These are phyloP conservation scores for Volucella zonaria DNA, from an alignment of 2,888 invertebrate genomes.

Conservation along the genomic window DNA sequence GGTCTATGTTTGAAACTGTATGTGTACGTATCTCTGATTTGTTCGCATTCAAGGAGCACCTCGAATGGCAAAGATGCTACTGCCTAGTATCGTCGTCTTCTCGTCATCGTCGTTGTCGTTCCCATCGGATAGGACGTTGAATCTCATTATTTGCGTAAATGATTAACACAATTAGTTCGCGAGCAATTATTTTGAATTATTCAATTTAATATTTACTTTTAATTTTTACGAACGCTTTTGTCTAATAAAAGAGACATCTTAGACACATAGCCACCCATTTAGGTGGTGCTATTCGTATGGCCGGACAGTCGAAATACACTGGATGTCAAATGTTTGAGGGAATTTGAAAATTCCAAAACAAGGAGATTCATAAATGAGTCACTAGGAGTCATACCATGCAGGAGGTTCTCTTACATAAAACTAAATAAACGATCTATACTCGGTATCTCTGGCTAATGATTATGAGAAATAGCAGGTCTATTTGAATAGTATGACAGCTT, in stretches of 20 bases:
- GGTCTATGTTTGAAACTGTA: neutral
- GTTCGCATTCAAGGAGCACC: slow-evolving; percentile 50
- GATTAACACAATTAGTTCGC: slow-evolving; percentile 75
- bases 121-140: slow-evolving; percentile 35
- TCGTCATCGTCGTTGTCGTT: too few relatives aligned
- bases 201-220: slow-evolving; percentile 82
- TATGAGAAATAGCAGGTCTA: too few relatives aligned
- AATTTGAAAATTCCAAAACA: too few relatives aligned
- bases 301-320: too few relatives aligned
- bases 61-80: slow-evolving; percentile 3
- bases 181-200: slow-evolving; percentile 82
- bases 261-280: neutral
- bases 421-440: too few relatives aligned
- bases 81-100: neutral
- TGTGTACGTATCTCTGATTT: slow-evolving; percentile 3
- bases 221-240: slow-evolving; percentile 67
- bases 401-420: too few relatives aligned
- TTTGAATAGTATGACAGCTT: too few relatives aligned
- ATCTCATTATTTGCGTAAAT: slow-evolving; percentile 75
- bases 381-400: too few relatives aligned
- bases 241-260: slow-evolving; percentile 41
- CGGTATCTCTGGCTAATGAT: too few relatives aligned
- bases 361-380: too few relatives aligned
- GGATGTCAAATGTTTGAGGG: too few relatives aligned
- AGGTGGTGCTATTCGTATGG: too few relatives aligned